These are phyloP conservation scores for Scarus forsteni DNA, from an alignment of 2,797 vertebrate genomes.

Conservation along the genomic window DNA sequence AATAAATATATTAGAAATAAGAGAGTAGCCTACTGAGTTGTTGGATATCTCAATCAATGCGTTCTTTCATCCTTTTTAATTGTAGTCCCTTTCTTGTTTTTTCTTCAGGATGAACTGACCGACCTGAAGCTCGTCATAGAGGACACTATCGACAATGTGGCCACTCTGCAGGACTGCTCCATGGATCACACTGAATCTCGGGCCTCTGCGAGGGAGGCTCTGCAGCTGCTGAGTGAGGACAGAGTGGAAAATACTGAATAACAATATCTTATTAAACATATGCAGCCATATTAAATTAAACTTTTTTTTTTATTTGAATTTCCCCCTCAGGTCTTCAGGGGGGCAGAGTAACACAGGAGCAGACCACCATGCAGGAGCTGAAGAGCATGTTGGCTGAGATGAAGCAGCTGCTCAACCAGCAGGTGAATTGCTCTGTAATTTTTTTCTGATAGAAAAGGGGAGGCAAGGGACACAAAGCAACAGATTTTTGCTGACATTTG, in stretches of 20 bases:
- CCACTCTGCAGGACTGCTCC: constrained; percentile 93
- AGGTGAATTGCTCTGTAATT: constrained; percentile 82
- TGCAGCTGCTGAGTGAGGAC: constrained; percentile 87
- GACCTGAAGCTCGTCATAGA: constrained; percentile 93
- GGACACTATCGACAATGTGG: constrained; percentile 92
- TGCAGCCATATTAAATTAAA: neutral
- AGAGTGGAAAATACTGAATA: neutral
- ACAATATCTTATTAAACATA: neutral
- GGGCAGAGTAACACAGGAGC: constrained; percentile 85
- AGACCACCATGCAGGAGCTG: constrained; percentile 90
- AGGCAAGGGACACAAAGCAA: neutral
- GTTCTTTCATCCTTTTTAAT: neutral
- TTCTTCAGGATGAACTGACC: constrained; percentile 86
- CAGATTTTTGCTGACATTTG: too few relatives aligned
- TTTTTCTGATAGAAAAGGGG: constrained; percentile 1
- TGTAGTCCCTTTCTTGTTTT: constrained; percentile 27
- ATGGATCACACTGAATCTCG: constrained; percentile 85
- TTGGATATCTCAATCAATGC: too few relatives aligned
- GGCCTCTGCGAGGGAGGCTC: neutral
- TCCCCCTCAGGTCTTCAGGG: constrained; percentile 74
- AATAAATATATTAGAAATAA: too few relatives aligned
- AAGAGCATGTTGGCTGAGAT: constrained; percentile 92
- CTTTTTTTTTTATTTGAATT: neutral
- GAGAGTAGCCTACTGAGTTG: too few relatives aligned
- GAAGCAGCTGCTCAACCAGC: constrained; percentile 92